Percentiles rank a stretch among this genome's conserved stretches.
phyloP scores from a whole-genome alignment of 35 echinoderm and acorn worm genomes.

The Lytechinus variegatus region DNA sequence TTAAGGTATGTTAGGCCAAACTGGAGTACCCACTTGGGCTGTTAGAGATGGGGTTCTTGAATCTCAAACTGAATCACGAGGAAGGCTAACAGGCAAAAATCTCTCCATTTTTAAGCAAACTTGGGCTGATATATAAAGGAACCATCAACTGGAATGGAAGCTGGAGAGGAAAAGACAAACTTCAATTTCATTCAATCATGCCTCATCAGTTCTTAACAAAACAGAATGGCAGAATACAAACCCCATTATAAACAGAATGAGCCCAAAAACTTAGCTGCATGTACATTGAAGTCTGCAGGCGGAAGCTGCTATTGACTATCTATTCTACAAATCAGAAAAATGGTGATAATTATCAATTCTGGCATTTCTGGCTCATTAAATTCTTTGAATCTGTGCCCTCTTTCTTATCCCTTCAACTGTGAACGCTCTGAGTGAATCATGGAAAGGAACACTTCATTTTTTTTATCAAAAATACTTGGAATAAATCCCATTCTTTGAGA shows the following conservation, averaged over 20 bases:
- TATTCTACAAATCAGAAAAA: not conserved
- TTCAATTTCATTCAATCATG: not conserved
- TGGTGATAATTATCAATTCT: not conserved
- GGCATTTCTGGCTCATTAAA: not conserved
- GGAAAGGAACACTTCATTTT: not conserved
- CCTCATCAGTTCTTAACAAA: not conserved
- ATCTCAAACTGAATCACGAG: no score
- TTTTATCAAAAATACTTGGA: not conserved
- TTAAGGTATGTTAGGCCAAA: no score
- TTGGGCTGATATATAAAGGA: no score
- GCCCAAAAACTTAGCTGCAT: not conserved
- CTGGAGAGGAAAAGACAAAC: not conserved
- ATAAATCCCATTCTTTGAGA: not conserved
- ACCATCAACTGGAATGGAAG: no score
- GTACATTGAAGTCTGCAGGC: not conserved
- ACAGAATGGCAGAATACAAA: not conserved
- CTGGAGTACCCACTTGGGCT: no score
- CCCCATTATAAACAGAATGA: not conserved
- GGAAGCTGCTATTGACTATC: not conserved
- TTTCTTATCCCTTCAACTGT: not conserved
- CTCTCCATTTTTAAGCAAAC: no score
- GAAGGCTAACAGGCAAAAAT: no score
- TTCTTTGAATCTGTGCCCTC: not conserved
- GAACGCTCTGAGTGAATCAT: not conserved
- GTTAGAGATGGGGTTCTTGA: no score